Evolutionary conservation across 92 coral and sea anemone species (phyloP).

Genomic region (Pocillopora meandrina): DNA sequence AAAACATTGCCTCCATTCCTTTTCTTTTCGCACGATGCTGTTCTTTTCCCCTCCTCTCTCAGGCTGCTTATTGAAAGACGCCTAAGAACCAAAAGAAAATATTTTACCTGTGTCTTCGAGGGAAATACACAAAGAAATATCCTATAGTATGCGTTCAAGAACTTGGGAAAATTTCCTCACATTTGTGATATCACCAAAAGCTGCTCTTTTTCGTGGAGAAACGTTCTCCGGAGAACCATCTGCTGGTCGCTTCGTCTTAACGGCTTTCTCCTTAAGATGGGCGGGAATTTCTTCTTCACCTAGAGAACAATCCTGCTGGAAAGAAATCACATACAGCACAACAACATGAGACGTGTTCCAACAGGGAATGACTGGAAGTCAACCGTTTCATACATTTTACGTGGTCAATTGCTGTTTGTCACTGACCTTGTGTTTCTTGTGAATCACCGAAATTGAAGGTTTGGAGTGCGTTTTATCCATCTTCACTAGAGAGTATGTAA

Average conservation of each 20-base stretch:
- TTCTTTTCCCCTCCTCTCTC: slow-evolving; percentile 7
- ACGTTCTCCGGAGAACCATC: slow-evolving; percentile 83
- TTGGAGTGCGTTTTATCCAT: slow-evolving; percentile 82
- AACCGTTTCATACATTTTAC: neutral
- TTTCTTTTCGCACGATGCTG: slow-evolving; percentile 14
- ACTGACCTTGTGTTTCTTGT: slow-evolving; percentile 51
- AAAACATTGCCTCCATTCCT: slow-evolving; percentile 7
- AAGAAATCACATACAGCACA: neutral
- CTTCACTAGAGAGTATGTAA: neutral
- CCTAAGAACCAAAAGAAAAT: slow-evolving; percentile 14
- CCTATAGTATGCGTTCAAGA: too few species aligned
- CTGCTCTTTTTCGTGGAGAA: slow-evolving; percentile 45
- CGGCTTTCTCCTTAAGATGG: slow-evolving; percentile 46
- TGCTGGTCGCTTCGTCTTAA: slow-evolving; percentile 78
- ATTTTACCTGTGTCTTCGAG: too few species aligned
- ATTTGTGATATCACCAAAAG: too few species aligned
- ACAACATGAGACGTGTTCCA: neutral
- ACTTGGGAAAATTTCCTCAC: too few species aligned
- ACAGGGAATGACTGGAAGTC: neutral
- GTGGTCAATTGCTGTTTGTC: neutral
- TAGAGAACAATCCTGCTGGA: slow-evolving; percentile 35
- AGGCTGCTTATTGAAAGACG: slow-evolving; percentile 14
- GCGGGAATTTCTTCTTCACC: slow-evolving; percentile 52
- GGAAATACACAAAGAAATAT: too few species aligned
- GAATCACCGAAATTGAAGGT: slow-evolving; percentile 46